phyloP scores from a whole-genome alignment of 2,113 vertebrate species.

The Henicopernis longicauda region DNA sequence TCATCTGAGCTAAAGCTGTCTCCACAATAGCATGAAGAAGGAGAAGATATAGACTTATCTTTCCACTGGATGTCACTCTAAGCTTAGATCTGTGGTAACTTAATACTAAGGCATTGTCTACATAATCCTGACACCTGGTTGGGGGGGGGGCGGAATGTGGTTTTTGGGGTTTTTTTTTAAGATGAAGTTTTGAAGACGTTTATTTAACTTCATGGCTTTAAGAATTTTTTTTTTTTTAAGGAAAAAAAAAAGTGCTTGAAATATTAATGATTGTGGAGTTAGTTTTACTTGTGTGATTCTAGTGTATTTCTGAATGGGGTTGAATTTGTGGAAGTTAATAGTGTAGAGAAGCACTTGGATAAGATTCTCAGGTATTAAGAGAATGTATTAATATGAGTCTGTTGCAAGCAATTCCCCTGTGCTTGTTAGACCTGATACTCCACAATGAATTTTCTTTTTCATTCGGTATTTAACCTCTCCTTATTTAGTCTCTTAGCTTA shows the following conservation, averaged over 20 bases:
- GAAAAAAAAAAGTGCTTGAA: neutral
- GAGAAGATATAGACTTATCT: neutral
- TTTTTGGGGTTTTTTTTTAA: neutral
- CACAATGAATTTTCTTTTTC: neutral
- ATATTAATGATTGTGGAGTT: neutral
- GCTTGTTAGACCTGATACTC: neutral
- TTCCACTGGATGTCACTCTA: slow-evolving; percentile 66
- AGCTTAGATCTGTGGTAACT: neutral
- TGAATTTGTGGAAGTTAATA: neutral
- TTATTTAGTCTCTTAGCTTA: neutral
- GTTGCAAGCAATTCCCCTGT: neutral
- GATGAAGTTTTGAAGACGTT: neutral
- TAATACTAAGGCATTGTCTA: neutral
- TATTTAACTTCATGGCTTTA: neutral
- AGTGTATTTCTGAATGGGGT: neutral
- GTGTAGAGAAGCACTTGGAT: neutral
- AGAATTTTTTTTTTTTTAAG: neutral
- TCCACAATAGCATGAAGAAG: neutral
- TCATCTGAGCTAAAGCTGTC: neutral
- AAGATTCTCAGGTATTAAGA: neutral
- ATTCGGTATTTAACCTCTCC: neutral
- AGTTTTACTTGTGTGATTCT: neutral
- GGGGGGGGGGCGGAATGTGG: no score
- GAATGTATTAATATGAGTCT: neutral
- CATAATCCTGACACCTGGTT: neutral